phyloP scores from a whole-genome alignment of 2,888 invertebrate genomes.

The Cataglyphis albicans region DNA sequence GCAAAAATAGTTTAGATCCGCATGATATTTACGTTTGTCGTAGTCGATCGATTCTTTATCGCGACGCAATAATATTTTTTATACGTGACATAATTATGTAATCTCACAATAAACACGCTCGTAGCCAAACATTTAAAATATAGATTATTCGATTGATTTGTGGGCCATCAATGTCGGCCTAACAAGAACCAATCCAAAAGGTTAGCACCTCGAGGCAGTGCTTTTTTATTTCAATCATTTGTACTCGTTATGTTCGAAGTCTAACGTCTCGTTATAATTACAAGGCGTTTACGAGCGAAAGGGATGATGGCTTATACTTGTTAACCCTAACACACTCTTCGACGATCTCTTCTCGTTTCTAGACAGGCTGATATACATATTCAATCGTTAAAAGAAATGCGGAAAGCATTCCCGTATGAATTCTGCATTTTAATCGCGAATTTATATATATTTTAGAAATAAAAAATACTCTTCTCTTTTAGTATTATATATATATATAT shows the following conservation, averaged over 20 bases:
- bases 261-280: slow-evolving; percentile 83
- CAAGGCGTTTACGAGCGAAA: slow-evolving; percentile 82
- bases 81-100: background rate
- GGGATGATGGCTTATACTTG: slow-evolving; percentile 62
- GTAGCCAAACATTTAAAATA: slow-evolving; percentile 30
- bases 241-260: slow-evolving; percentile 71
- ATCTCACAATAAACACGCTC: slow-evolving; percentile 9
- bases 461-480: background rate
- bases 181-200: slow-evolving; percentile 60
- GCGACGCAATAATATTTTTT: background rate
- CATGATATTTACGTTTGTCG: slow-evolving; percentile 13
- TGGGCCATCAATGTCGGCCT: slow-evolving; percentile 53
- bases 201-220: slow-evolving; percentile 33
- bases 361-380: slow-evolving; percentile 24
- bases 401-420: background rate
- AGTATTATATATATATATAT: background rate
- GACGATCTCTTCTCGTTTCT: slow-evolving; percentile 22
- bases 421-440: background rate
- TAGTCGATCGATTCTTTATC: background rate
- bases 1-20: slow-evolving; percentile 2
- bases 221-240: slow-evolving; percentile 54
- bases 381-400: slow-evolving; percentile 61
- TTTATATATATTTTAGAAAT: background rate
- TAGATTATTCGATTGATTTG: slow-evolving; percentile 67
- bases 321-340: slow-evolving; percentile 58